Conservation (phyloP, 2,797 vertebrate species). For the Sebastes trivittatus region DNA sequence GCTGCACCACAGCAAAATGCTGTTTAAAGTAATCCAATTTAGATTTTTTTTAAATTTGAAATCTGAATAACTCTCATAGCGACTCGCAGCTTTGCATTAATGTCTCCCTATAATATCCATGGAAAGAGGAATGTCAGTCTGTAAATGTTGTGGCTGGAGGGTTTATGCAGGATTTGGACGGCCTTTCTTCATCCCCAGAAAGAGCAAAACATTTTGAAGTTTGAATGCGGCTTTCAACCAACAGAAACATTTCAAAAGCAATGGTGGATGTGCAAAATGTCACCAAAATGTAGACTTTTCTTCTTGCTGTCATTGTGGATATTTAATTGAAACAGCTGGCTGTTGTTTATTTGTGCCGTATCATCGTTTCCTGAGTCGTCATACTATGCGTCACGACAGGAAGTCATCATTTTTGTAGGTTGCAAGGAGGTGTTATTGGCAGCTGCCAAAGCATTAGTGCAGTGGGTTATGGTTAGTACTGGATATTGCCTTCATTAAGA, state of each 20-base stretch:
- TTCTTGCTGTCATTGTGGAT: background rate
- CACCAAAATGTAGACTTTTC: background rate
- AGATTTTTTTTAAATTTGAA: background rate
- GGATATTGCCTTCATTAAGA: background rate
- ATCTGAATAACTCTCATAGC: background rate
- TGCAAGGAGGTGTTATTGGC: background rate
- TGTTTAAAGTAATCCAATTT: background rate
- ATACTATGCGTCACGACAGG: background rate
- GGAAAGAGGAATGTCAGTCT: background rate
- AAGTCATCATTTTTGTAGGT: slow-evolving; percentile 5
- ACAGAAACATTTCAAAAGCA: background rate
- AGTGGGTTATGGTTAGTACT: background rate
- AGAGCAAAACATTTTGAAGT: background rate
- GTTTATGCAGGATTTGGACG: background rate
- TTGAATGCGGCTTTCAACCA: background rate
- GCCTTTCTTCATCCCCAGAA: background rate
- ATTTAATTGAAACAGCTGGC: background rate
- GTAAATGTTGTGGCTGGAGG: background rate
- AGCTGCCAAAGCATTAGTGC: background rate
- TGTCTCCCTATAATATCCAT: background rate
- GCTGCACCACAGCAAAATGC: background rate
- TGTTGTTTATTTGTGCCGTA: background rate
- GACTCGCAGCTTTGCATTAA: background rate
- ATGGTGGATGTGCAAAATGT: background rate
- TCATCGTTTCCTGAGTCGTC: background rate